Evolutionary conservation across 2,888 invertebrate genomes (phyloP).

Genomic region (Harpalus rubripes): DNA sequence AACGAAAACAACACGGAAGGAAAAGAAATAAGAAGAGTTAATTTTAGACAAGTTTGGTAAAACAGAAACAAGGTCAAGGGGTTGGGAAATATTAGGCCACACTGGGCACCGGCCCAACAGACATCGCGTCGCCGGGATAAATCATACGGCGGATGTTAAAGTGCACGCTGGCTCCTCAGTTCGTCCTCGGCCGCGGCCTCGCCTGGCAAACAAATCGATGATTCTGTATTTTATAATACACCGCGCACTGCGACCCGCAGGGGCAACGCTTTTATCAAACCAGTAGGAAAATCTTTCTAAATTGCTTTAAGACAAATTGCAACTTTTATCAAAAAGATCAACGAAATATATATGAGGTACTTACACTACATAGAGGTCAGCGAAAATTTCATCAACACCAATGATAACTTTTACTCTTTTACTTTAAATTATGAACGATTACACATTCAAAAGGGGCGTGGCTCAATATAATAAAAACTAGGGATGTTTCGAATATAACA

Average conservation of each 20-base stretch:
- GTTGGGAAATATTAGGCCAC: slow-evolving; percentile 17
- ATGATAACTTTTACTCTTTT: background rate
- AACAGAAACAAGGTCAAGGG: slow-evolving; percentile 48
- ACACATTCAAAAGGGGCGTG: slow-evolving; percentile 25
- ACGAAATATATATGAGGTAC: background rate
- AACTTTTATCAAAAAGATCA: slow-evolving; percentile 22
- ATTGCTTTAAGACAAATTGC: slow-evolving; percentile 30
- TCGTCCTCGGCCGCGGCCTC: slow-evolving; percentile 37
- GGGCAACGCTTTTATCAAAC: slow-evolving; percentile 27
- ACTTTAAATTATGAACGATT: background rate
- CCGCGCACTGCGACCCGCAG: slow-evolving; percentile 29
- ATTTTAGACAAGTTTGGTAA: slow-evolving; percentile 14
- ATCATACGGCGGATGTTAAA: slow-evolving; percentile 57
- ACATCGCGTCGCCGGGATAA: slow-evolving; percentile 58
- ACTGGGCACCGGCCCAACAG: slow-evolving; percentile 45
- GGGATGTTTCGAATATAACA: too few species aligned
- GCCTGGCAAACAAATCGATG: slow-evolving; percentile 62
- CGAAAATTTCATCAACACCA: background rate
- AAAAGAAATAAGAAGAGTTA: background rate
- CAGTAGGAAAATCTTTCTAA: slow-evolving; percentile 21
- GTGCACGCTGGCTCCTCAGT: slow-evolving; percentile 34
- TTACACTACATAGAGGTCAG: background rate
- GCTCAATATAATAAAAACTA: background rate
- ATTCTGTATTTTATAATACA: slow-evolving; percentile 54
- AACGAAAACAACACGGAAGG: background rate